Evolutionary conservation across 2,113 vertebrate species (phyloP).

Genomic region (Antennarius striatus): DNA sequence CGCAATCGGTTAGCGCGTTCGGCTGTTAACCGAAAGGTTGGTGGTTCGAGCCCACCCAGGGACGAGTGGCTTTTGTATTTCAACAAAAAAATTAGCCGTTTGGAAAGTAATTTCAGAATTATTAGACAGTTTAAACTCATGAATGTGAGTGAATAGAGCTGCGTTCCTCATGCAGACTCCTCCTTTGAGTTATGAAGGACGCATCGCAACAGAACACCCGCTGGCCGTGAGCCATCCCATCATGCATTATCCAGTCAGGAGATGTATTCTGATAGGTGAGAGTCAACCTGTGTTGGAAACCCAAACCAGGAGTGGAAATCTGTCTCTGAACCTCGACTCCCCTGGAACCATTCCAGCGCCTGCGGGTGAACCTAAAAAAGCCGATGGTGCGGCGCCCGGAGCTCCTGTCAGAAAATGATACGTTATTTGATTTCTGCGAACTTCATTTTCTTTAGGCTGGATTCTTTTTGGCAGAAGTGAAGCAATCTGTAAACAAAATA

Average conservation of each 20-base stretch:
- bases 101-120: too few relatives aligned
- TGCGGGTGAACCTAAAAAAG: conserved; percentile 19
- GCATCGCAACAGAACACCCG: too few relatives aligned
- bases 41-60: conserved; percentile 29
- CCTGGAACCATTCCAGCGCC: conserved; percentile 42
- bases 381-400: background rate
- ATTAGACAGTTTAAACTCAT: too few relatives aligned
- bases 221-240: too few relatives aligned
- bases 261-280: conserved; percentile 17
- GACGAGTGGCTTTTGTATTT: too few relatives aligned
- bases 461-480: background rate
- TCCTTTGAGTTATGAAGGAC: too few relatives aligned
- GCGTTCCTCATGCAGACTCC: too few relatives aligned
- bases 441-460: background rate
- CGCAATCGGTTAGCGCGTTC: conserved; percentile 54
- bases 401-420: conserved; percentile 11
- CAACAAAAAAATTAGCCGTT: too few relatives aligned
- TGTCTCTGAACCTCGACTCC: conserved; percentile 34
- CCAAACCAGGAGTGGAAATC: conserved; percentile 22
- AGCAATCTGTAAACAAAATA: conserved; percentile 15
- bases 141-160: too few relatives aligned
- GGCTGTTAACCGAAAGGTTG: conserved; percentile 69
- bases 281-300: conserved; percentile 31
- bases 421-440: conserved; percentile 1
- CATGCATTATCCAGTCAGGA: too few relatives aligned